Base-by-base conservation (phyloP, 2,888 invertebrate species). In the Stramonita haemastoma region DNA sequence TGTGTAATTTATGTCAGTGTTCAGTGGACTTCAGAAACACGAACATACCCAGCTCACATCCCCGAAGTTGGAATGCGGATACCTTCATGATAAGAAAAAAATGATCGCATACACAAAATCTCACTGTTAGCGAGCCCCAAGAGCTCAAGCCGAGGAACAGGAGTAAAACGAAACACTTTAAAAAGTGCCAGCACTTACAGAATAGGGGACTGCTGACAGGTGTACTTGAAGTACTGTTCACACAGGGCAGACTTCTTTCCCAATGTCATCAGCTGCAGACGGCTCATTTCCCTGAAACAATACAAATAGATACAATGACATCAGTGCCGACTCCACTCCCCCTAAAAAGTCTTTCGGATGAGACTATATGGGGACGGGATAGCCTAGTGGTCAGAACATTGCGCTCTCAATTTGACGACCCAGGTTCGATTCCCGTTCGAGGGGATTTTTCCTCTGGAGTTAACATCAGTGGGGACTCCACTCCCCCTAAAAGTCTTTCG, bases 151-250 rank as follows among this genome's bases (percentile, higher is more conserved):
- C 8, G 26, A 46, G 22, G 46, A 46, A 26, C 22, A 26, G 26
- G 26, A 83, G n/a, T n/a, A n/a, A n/a, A n/a, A n/a, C n/a, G n/a
- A 15, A 83, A 22, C 11, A 15, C 15, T 5, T 8, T 11, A 15
- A 34, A 34, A 19, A 34, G n/a, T n/a, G n/a, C 8, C 19, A 34
- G 15, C 77, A 89, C 91, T 90, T 91, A 94, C 94, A 90, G 90
- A 46, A 95, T 88, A 17, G 94, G 94, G 56, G 94, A 90, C 81
- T 93, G 90, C 22, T 89, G 90, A 91, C 95, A 95, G 66, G 93
- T 92, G 89, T 95, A 95, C 87, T 92, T 91, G 46, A 95, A 89
- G 70, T 92, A 91, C 90, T 95, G 95, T 86, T 94, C 92, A 93
- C 95, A 95, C 83, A 91, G 89, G 8, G 91, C 93, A 8, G 95